Base-by-base conservation (phyloP, 2,113 vertebrate genomes). In the Origma solitaria region DNA sequence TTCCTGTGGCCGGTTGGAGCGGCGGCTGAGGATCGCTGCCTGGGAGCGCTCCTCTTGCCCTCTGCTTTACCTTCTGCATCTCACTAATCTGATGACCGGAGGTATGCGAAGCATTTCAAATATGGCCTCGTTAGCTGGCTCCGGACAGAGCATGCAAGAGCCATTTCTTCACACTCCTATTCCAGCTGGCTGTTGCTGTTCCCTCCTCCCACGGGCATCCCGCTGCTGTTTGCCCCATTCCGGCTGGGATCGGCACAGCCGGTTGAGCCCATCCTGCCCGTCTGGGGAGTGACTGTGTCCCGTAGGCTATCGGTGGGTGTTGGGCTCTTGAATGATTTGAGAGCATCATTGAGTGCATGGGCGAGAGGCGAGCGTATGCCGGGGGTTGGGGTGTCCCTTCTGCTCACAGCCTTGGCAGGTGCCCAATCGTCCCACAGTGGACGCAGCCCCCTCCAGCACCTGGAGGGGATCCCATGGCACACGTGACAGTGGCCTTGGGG, bases 31-130 rank as follows among this genome's bases (percentile, higher is more conserved):
- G 58, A 37, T 62, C 1, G 31, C 91, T 42, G 88, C 72, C 95
- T 58, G 70, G 90, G 90, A 89, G 90, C 3, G 12, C 91, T 96
- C 37, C 87, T 42, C 84, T 71, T 97, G 96, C 97, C 95, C 96
- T 95, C 95, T 94, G 96, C 95, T 75, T 97, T 97, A 95, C 95
- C 96, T 97, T 95, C 95, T 96, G 86, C 93, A 82, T 96, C 96
- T 92, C 9, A 6, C 95, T 97, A 96, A 97, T 97, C 92, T 95
- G 96, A 97, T 96, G 96, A 93, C 90, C 91, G 65, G 95, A 97
- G 94, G 92, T 97, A 97, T 97, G 94, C 92, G 47, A 96, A 91
- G 95, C 95, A 97, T 97, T 95, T 94, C 91, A 94, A 96, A 95
- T 93, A 95, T 96, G 95, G 96, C 95, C 92, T 95, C 54, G 88